These are phyloP conservation scores for Goniozus legneri DNA, from an alignment of 1,140 invertebrate genomes.

Conservation along the genomic window DNA sequence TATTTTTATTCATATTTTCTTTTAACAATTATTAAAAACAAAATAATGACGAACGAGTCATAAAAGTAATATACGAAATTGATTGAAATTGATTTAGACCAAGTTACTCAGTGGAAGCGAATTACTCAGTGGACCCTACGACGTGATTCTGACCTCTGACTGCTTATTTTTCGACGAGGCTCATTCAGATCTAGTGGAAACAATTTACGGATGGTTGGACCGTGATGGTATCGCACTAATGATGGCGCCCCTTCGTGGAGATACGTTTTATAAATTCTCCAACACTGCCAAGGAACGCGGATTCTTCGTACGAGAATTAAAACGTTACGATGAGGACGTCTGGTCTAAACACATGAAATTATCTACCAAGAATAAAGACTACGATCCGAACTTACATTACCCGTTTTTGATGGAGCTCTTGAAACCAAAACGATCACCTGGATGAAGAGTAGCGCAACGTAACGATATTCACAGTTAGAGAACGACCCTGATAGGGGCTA, in stretches of 20 bases:
- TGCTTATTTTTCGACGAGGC: conserved; percentile 83
- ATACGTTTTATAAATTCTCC: conserved; percentile 69
- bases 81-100: too few relatives aligned
- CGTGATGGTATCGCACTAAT: conserved; percentile 65
- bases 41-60: too few relatives aligned
- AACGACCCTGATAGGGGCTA: conserved; percentile 2
- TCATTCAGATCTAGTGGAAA: conserved; percentile 66
- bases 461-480: too few relatives aligned
- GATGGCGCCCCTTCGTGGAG: conserved; percentile 73
- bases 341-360: conserved; percentile 66
- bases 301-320: conserved; percentile 57
- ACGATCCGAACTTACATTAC: conserved; percentile 68
- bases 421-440: too few relatives aligned
- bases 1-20: too few relatives aligned
- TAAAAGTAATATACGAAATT: too few relatives aligned
- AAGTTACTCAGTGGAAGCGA: too few relatives aligned
- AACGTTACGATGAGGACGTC: conserved; percentile 62
- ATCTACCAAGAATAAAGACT: conserved; percentile 54
- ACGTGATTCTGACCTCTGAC: conserved; percentile 74
- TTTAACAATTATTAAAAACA: too few relatives aligned
- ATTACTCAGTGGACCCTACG: conserved; percentile 56
- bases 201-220: conserved; percentile 66
- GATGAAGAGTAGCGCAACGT: too few relatives aligned
- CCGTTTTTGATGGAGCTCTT: conserved; percentile 61
- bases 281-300: conserved; percentile 59